Evolutionary conservation across 2,888 invertebrate genomes (phyloP), one percentile per base, ranked within the genome.

Genomic region (Drosophila testacea): DNA sequence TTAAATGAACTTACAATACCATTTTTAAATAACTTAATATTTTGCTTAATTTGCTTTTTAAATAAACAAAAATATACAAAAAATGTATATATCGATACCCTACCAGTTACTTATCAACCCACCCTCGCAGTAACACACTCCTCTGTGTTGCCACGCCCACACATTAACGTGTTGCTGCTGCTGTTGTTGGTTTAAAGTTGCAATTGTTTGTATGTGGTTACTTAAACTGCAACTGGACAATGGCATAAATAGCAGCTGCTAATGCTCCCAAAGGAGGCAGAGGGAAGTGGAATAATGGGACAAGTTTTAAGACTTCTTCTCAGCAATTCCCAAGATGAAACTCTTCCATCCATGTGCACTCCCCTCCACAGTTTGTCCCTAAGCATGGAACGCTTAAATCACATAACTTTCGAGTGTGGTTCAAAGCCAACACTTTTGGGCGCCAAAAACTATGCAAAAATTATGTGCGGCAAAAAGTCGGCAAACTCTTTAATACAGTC

Each of bases 401-500:
- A 44, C 54, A 57, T 7, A 55, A 66, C 28, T 69, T 67, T 42
- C 22, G 30, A 42, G 10, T 22, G 42, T 16, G 10, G 4, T 41
- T 41, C 16, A 41, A 41, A 7, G 41, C 38, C 48, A 39, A 42
- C 6, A 30, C 22, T 38, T 16, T 13, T 38, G 39, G 69, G 80
- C 73, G 81, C 70, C 69, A 60, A 69, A 73, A 86, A 83, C 81
- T 86, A 84, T 84, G 79, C 86, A 81, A 81, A 86, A 86, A 86
- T 77, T 74, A 75, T 81, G 75, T 69, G 73, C 52, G 63, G 70
- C 69, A 67, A 77, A 75, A 73, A 70, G 62, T 67, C 44, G 44
- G 44, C 41, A 67, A 77, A 65, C 77, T 77, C 84, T 89, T 85
- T 90, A 89, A 89, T 88, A 83, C 73, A 79, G 77, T 85, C 85